phyloP scores from a whole-genome alignment of 1,140 invertebrate species.

The Trigoniulus corallinus region DNA sequence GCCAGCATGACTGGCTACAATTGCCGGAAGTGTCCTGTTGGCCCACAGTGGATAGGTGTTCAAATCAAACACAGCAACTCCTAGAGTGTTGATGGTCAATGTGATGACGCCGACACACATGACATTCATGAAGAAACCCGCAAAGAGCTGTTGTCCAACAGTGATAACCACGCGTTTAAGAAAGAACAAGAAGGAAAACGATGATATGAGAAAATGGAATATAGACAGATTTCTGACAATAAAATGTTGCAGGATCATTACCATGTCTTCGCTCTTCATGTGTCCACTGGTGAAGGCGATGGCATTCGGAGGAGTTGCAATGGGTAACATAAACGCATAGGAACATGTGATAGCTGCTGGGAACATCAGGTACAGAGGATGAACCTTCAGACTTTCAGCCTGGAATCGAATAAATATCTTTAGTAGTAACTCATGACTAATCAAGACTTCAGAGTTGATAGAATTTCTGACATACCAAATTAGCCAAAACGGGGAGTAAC shows the following conservation, averaged over 20 bases:
- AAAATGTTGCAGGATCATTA: too few species aligned
- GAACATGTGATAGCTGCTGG: slow-evolving; percentile 63
- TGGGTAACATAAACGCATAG: slow-evolving; percentile 57
- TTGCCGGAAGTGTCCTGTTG: background rate
- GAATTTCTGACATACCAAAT: slow-evolving; percentile 42
- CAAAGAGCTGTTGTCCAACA: slow-evolving; percentile 18
- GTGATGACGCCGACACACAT: slow-evolving; percentile 49
- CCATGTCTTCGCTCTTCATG: slow-evolving; percentile 19
- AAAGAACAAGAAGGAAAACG: too few species aligned
- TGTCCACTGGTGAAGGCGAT: slow-evolving; percentile 50
- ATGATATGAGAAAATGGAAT: too few species aligned
- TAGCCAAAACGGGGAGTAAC: slow-evolving; percentile 56
- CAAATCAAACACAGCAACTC: slow-evolving; percentile 35
- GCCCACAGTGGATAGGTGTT: slow-evolving; percentile 33
- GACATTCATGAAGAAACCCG: slow-evolving; percentile 59
- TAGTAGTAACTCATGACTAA: background rate
- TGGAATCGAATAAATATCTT: slow-evolving; percentile 17
- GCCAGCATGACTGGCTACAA: background rate
- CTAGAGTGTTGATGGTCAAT: slow-evolving; percentile 48
- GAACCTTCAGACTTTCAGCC: slow-evolving; percentile 30
- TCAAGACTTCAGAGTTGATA: background rate
- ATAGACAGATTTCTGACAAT: too few species aligned
- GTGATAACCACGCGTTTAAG: too few species aligned
- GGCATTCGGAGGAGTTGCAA: slow-evolving; percentile 82
- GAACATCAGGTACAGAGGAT: slow-evolving; percentile 75